Conservation (phyloP, 2,888 invertebrate species). For the Phortica okadai region DNA sequence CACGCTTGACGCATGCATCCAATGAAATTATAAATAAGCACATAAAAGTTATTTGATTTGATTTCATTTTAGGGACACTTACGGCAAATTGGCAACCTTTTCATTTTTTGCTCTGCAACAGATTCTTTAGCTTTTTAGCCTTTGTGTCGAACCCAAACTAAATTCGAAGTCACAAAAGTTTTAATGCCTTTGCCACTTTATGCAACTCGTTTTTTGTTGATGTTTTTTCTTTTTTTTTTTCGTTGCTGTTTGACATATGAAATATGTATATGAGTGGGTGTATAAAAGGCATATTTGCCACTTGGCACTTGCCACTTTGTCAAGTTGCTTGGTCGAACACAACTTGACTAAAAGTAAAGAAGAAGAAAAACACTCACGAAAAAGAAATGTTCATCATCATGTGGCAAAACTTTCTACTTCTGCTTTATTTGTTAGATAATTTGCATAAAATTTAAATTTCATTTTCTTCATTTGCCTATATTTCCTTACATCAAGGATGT, state of each 20-base stretch:
- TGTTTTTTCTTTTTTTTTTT: conserved; percentile 25
- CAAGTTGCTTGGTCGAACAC: too few relatives aligned
- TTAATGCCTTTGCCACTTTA: conserved; percentile 23
- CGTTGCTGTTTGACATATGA: conserved; percentile 19
- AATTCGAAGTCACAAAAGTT: conserved; percentile 12
- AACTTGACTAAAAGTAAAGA: not conserved
- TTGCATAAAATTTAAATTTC: conserved; percentile 60
- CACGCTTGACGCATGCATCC: too few relatives aligned
- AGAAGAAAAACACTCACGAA: not conserved
- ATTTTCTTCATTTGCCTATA: conserved; percentile 37
- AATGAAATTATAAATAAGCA: not conserved
- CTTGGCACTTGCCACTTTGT: too few relatives aligned
- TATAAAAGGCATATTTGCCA: too few relatives aligned
- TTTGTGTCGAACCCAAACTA: not conserved
- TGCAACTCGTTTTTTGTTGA: conserved; percentile 43
- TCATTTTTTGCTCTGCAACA: not conserved
- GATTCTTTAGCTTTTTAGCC: not conserved
- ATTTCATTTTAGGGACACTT: not conserved
- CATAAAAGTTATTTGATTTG: conserved; percentile 11
- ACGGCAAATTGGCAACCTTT: not conserved
- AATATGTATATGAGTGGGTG: too few relatives aligned
- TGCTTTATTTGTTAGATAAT: conserved; percentile 35
- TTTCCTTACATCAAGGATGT: too few relatives aligned
- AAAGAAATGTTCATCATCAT: conserved; percentile 2
- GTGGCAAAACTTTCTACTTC: conserved; percentile 5